Conservation (phyloP, 2,888 invertebrate genomes). For the Apamea crenata region DNA sequence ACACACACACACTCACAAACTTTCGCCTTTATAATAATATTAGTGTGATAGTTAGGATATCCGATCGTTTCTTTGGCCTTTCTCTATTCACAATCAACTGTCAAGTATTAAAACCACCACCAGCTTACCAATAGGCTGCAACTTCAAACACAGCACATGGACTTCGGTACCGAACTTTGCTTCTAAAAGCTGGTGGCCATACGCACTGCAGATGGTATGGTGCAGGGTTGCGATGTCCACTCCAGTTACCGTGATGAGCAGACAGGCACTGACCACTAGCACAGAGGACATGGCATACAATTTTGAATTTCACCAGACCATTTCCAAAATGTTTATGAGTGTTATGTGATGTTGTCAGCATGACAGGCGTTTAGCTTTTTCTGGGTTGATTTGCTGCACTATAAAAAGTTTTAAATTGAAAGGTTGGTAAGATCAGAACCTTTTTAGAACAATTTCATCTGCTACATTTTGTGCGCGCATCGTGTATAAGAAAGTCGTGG, state of each 20-base stretch:
- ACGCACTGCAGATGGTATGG: constrained; percentile 68
- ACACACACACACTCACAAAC: too few species aligned
- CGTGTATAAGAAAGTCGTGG: background rate
- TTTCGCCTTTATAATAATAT: too few species aligned
- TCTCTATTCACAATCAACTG: background rate
- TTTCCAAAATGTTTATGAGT: constrained; percentile 32
- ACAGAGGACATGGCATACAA: constrained; percentile 47
- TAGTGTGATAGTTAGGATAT: too few species aligned
- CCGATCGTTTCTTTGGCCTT: background rate
- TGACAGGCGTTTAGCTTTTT: constrained; percentile 38
- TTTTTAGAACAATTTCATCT: background rate
- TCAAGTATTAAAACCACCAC: background rate
- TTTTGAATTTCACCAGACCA: constrained; percentile 62
- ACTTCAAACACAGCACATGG: constrained; percentile 80
- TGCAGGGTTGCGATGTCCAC: constrained; percentile 18
- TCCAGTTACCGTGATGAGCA: constrained; percentile 30
- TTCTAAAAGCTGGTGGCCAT: constrained; percentile 75
- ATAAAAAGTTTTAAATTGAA: background rate
- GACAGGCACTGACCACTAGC: constrained; percentile 46
- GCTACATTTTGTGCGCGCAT: background rate
- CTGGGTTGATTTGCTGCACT: background rate
- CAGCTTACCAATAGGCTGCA: constrained; percentile 74
- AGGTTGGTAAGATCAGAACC: constrained; percentile 10
- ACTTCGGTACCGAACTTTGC: constrained; percentile 80
- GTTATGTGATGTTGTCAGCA: constrained; percentile 15